These are phyloP conservation scores for Halictus rubicundus DNA, from an alignment of 1,140 invertebrate species.

Conservation along the genomic window DNA sequence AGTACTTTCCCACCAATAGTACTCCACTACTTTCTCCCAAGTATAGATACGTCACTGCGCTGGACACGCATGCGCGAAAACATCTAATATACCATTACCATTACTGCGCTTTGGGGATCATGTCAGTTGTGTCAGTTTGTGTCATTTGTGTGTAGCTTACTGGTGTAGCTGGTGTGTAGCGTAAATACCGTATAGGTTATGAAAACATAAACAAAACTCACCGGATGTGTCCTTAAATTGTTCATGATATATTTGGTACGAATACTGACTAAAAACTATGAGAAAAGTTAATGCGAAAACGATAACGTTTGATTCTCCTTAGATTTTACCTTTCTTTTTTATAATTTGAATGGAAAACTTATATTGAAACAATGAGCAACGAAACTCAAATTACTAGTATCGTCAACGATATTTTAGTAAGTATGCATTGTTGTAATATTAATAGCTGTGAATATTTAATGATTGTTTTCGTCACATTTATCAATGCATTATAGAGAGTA, in stretches of 20 bases:
- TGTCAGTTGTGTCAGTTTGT: too few species aligned
- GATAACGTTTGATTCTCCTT: background rate
- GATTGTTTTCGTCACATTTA: background rate
- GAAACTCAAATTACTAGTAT: slow-evolving; percentile 83
- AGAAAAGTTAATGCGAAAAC: background rate
- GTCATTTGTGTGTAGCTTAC: too few species aligned
- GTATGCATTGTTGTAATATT: slow-evolving; percentile 54
- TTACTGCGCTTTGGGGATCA: too few species aligned
- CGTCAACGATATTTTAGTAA: slow-evolving; percentile 86
- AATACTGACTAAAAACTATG: background rate
- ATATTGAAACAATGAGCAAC: slow-evolving; percentile 74
- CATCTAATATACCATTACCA: too few species aligned
- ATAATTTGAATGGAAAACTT: background rate
- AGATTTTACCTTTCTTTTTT: background rate
- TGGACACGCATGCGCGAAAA: too few species aligned
- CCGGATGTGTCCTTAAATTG: background rate
- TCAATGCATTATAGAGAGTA: slow-evolving; percentile 83
- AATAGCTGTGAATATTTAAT: background rate
- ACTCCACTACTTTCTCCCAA: too few species aligned
- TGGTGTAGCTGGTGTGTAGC: too few species aligned
- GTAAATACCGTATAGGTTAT: slow-evolving; percentile 5
- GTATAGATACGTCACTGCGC: too few species aligned
- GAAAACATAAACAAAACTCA: slow-evolving; percentile 20
- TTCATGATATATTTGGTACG: background rate
- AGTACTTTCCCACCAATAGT: too few species aligned